A percentile compares a stretch with the other conserved stretches of the same genome.
Conservation (phyloP, 2,797 vertebrate genomes). For the Psittacula echo region DNA sequence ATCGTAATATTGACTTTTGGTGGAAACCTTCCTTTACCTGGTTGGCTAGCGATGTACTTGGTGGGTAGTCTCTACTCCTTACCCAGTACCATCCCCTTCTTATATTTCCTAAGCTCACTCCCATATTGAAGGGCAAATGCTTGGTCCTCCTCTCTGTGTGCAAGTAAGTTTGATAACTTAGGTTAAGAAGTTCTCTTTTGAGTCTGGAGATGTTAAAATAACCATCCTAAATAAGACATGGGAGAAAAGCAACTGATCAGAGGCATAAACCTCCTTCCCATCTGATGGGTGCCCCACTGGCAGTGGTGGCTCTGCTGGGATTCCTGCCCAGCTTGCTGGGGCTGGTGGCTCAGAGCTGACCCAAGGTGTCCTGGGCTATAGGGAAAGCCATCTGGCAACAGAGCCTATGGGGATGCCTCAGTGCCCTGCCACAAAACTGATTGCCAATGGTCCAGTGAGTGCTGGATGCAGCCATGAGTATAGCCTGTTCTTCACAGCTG, state of each 20-base stretch:
- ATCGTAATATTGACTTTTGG: background rate
- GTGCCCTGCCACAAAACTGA: background rate
- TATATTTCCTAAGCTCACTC: background rate
- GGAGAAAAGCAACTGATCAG: rapidly evolving
- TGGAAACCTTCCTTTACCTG: background rate
- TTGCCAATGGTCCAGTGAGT: rapidly evolving
- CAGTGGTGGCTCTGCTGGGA: background rate
- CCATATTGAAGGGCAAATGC: background rate
- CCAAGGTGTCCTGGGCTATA: no score
- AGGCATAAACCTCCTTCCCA: background rate
- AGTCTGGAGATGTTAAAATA: background rate
- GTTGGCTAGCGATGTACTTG: background rate
- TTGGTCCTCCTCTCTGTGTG: background rate
- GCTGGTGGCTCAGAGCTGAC: background rate
- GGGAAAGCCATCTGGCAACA: background rate
- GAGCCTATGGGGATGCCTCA: background rate
- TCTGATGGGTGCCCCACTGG: background rate
- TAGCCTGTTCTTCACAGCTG: background rate
- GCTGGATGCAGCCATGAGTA: background rate
- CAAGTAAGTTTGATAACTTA: background rate
- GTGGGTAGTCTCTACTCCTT: background rate
- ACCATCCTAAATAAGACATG: background rate
- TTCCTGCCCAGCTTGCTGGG: background rate
- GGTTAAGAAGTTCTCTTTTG: background rate
- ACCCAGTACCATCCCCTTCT: background rate